Conservation (phyloP, 2,113 vertebrate species). For the Alosa alosa region DNA sequence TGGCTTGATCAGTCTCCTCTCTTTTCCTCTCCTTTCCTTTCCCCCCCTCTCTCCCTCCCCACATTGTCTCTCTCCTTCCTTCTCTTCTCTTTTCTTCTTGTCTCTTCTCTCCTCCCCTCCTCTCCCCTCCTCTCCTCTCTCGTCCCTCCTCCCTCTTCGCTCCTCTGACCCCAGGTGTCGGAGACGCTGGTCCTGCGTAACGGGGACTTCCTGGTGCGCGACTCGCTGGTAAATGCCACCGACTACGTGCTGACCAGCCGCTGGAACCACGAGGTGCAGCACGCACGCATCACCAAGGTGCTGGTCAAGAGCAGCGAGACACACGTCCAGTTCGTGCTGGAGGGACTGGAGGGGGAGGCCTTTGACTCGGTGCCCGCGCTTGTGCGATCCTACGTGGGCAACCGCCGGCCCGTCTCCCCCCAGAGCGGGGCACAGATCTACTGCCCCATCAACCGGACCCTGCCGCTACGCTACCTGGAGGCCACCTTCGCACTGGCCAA, state of each 20-base stretch:
- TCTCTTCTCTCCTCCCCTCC: not conserved
- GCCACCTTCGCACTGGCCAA: conserved; percentile 88
- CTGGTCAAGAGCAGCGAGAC: conserved; percentile 86
- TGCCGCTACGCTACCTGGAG: conserved; percentile 94
- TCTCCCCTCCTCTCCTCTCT: not conserved
- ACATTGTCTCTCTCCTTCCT: not conserved
- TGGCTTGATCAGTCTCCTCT: not conserved
- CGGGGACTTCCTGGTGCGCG: conserved; percentile 91
- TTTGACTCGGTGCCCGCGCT: conserved; percentile 91
- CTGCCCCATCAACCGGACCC: conserved; percentile 92
- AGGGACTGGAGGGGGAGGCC: conserved; percentile 88
- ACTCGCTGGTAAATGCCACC: conserved; percentile 85
- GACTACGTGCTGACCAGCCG: conserved; percentile 93
- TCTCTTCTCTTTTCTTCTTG: not conserved
- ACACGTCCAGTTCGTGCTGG: conserved; percentile 87
- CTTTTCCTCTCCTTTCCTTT: not conserved
- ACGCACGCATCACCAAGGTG: conserved; percentile 95
- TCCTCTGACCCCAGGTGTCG: conserved; percentile 74
- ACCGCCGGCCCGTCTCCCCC: conserved; percentile 83
- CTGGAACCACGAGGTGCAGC: conserved; percentile 88
- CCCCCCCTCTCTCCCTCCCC: not conserved
- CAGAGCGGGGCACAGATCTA: conserved; percentile 87
- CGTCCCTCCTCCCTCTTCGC: not conserved
- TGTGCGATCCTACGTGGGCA: conserved; percentile 86
- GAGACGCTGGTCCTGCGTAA: conserved; percentile 89